Conservation (phyloP, 2,797 vertebrate genomes). For the Poecile montanus region DNA sequence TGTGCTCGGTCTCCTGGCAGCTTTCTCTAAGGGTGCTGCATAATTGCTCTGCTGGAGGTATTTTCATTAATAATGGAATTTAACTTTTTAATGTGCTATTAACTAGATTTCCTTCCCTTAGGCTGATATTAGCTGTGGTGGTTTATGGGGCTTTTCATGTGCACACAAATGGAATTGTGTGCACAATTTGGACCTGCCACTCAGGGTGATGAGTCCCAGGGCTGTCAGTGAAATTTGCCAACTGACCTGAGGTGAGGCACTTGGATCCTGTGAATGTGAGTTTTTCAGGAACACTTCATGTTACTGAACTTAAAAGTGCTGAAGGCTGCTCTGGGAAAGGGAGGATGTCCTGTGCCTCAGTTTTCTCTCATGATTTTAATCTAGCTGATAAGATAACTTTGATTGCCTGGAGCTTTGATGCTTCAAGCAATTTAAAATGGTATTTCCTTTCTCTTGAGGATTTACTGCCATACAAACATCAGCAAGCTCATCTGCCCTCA, state of each 20-base stretch:
- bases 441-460: neutral
- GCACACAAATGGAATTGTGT: neutral
- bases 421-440: neutral
- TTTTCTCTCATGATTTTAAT: neutral
- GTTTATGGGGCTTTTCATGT: neutral
- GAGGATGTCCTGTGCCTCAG: neutral
- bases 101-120: neutral
- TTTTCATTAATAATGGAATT: slow-evolving; percentile 16
- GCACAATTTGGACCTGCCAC: neutral
- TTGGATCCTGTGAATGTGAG: neutral
- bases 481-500: neutral
- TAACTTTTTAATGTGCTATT: neutral
- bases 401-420: accelerated
- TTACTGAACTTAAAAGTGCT: neutral
- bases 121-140: neutral
- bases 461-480: neutral
- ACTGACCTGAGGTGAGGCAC: neutral
- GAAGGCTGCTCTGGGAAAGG: neutral
- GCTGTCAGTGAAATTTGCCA: neutral
- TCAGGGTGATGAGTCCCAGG: neutral
- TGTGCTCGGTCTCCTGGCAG: neutral
- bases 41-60: neutral
- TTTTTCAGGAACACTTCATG: neutral
- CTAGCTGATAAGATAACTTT: neutral
- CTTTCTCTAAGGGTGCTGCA: neutral